Evolutionary conservation across 2,888 invertebrate genomes (phyloP), one percentile per base, ranked within the genome.

Genomic region (Lithosia quadra): DNA sequence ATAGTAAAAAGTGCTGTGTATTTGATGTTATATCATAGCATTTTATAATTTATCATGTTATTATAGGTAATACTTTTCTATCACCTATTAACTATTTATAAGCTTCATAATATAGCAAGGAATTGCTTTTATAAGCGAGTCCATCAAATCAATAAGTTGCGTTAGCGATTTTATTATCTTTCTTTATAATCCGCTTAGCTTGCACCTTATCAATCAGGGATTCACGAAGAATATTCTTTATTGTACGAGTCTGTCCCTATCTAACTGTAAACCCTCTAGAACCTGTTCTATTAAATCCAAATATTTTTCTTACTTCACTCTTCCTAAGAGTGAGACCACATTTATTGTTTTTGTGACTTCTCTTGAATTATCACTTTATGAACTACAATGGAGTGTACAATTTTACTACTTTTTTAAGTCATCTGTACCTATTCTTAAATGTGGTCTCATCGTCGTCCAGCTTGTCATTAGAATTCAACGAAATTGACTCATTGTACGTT

Each of bases 401-500:
- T 18, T 7, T 7, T 43, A 18, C 4, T 15, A n/a, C 15, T 58
- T 15, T 58, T 49, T 59, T 33, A 2, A 39, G n/a, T 60, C 4
- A 4, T 21, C 82, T 84, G 13, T 55, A n/a, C n/a, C n/a, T n/a
- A 79, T 76, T 83, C 86, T 86, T 84, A 78, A 79, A 88, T 87
- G 86, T 89, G 83, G 77, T 76, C 75, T 82, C 83, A 81, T 83
- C 84, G 78, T 80, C 82, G 80, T 73, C 76, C 69, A 72, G 84
- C 91, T 88, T 92, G 86, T 76, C 73, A 85, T 86, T 86, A 85
- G 86, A 91, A 86, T 88, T 87, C 93, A 83, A 90, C 87, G 93
- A 94, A 92, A 94, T 96, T 96, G 96, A 96, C 96, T 96, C 95
- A 96, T 94, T 84, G 88, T 83, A 88, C 93, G 95, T 97, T 97